A percentile compares a stretch with the other conserved stretches of the same genome.
phyloP scores from a whole-genome alignment of 1,140 invertebrate species.

The Zaprionus tsacasi region DNA sequence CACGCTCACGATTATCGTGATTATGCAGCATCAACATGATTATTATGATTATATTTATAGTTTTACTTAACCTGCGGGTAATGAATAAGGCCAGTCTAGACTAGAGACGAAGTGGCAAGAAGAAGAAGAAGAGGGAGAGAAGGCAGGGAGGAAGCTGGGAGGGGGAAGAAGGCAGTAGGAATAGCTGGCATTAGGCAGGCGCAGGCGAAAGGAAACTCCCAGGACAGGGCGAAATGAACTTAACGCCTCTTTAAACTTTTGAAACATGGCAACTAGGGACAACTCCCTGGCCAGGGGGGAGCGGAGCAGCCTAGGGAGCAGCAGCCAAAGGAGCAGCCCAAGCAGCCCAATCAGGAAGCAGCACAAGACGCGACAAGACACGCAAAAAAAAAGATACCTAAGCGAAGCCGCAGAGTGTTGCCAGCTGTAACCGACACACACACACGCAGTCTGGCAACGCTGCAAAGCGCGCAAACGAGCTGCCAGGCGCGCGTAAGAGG shows the following conservation, averaged over 20 bases:
- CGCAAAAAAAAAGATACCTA: not conserved
- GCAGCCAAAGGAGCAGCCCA: not conserved
- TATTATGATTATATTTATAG: conserved; percentile 67
- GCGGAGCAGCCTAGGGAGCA: not conserved
- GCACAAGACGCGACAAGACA: not conserved
- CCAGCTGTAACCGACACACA: conserved; percentile 13
- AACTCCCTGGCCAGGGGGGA: not conserved
- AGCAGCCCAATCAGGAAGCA: not conserved
- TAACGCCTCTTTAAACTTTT: conserved; percentile 78
- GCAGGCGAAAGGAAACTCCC: conserved; percentile 13
- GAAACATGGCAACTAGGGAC: conserved; percentile 51
- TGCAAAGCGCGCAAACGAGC: not conserved
- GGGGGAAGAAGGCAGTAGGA: too few species aligned
- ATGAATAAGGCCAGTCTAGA: conserved; percentile 74
- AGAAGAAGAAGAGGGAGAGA: conserved; percentile 48
- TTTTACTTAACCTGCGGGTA: conserved; percentile 59
- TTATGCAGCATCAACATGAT: conserved; percentile 13
- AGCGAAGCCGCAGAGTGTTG: conserved; percentile 18
- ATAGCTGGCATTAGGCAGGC: not conserved
- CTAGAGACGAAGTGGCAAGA: conserved; percentile 52
- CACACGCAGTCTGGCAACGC: conserved; percentile 50
- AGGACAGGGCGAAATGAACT: conserved; percentile 57
- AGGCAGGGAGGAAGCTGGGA: not conserved
- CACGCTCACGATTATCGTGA: not conserved
- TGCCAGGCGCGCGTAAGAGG: not conserved